Conservation (phyloP, 2,113 vertebrate genomes). For the Pygoscelis adeliae region DNA sequence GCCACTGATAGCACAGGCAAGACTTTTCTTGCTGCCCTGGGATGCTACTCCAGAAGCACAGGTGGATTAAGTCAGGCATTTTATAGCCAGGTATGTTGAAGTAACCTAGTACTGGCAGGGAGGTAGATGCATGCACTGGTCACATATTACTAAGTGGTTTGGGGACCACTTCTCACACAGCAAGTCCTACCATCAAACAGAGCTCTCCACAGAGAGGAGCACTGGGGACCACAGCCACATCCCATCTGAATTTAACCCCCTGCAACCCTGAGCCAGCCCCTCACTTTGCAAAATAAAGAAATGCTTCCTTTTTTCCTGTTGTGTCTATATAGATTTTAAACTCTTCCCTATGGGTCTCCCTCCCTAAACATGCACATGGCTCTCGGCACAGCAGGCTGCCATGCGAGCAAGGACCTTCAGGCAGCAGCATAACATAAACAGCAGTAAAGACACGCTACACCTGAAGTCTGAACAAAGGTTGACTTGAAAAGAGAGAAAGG, state of each 20-base stretch:
- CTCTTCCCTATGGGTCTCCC: background rate
- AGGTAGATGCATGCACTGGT: background rate
- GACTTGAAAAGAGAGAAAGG: background rate
- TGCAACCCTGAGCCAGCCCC: background rate
- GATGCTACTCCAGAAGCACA: background rate
- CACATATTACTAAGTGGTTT: background rate
- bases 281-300: background rate
- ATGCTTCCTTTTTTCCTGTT: background rate
- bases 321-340: background rate
- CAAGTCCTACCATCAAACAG: background rate
- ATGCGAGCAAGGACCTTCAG: background rate
- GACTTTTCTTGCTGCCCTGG: background rate
- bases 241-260: background rate
- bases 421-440: background rate
- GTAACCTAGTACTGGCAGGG: background rate
- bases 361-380: fast-evolving
- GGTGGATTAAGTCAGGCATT: background rate
- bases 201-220: background rate
- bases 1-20: background rate
- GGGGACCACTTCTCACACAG: background rate
- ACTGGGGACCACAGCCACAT: background rate
- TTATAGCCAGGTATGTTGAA: background rate
- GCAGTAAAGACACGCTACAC: background rate
- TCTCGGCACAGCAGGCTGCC: background rate
- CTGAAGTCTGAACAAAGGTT: background rate